phyloP scores from a whole-genome alignment of 2,113 vertebrate genomes.

The Trinectes maculatus region DNA sequence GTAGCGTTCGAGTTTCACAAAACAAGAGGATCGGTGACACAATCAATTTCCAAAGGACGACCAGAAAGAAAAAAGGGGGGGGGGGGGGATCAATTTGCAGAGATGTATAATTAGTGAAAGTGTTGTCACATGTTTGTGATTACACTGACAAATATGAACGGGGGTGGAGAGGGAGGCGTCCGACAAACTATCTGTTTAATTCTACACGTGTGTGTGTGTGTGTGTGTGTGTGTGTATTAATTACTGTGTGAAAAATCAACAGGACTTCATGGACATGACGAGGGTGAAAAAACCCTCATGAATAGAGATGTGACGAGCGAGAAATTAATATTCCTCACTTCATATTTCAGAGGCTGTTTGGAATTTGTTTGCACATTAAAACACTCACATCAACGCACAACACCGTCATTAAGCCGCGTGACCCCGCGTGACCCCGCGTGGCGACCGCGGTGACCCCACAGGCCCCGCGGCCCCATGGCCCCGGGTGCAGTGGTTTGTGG shows the following conservation, averaged over 20 bases:
- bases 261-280: neutral
- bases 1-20: slow-evolving; percentile 63
- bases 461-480: neutral
- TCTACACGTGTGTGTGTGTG: neutral
- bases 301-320: neutral
- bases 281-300: neutral
- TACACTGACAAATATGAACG: slow-evolving; percentile 35
- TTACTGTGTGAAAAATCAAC: neutral
- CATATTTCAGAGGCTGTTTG: neutral
- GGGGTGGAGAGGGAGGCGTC: slow-evolving; percentile 1
- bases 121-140: slow-evolving; percentile 39
- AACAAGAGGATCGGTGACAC: slow-evolving; percentile 61
- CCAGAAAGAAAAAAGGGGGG: slow-evolving; percentile 1
- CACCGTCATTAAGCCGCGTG: no score
- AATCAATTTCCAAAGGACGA: slow-evolving; percentile 61
- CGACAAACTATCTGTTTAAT: neutral
- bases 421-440: no score
- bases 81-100: slow-evolving; percentile 61
- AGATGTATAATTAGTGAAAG: slow-evolving; percentile 63
- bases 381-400: no score
- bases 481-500: neutral
- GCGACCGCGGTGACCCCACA: no score
- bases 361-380: neutral
- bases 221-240: neutral
- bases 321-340: neutral